Evolutionary conservation across 2,888 invertebrate species (phyloP), one percentile per base, ranked within the genome.

Genomic region (Teleiodes luculella): DNA sequence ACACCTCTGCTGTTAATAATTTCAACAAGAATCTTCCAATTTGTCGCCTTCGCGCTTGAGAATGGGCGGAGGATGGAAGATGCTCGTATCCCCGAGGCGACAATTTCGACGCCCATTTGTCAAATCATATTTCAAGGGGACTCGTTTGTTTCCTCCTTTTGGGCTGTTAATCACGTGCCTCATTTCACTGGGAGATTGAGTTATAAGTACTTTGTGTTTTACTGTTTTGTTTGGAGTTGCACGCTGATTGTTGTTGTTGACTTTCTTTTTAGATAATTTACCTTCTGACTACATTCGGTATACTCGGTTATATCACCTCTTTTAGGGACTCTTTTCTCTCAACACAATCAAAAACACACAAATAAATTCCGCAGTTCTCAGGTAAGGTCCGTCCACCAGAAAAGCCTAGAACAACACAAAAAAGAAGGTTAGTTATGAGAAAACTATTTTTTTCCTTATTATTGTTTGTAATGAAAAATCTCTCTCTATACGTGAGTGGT

Each of bases 41-140:
- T 57, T 52, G 54, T 37, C 53, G 18, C 6, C 11, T 20, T 18
- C 10, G 13, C n/a, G 45, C 35, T 63, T 50, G 41, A 58, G 20
- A 56, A 65, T 73, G 74, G 81, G 80, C 78, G 79, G 78, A 66
- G 76, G 63, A 57, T 65, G 56, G 14, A 61, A 77, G 75, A 48
- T 57, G 64, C 64, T 54, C 67, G 68, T 54, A 56, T 64, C 45
- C 56, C 57, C 43, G 41, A 60, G 57, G 64, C 59, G 69, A 72
- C 71, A 72, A 72, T 76, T 78, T 70, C 65, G 57, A 68, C 71
- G 73, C 66, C 72, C 64, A 73, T 76, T 78, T 75, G 72, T 72
- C 70, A 76, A 74, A 73, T 76, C 36, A 37, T 37, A 49, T 37
- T 49, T 37, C 36, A 49, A 37, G 35, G 35, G 33, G 35, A 11